phyloP scores from a whole-genome alignment of 2,888 invertebrate genomes.

The Chrysolina oricalcia region DNA sequence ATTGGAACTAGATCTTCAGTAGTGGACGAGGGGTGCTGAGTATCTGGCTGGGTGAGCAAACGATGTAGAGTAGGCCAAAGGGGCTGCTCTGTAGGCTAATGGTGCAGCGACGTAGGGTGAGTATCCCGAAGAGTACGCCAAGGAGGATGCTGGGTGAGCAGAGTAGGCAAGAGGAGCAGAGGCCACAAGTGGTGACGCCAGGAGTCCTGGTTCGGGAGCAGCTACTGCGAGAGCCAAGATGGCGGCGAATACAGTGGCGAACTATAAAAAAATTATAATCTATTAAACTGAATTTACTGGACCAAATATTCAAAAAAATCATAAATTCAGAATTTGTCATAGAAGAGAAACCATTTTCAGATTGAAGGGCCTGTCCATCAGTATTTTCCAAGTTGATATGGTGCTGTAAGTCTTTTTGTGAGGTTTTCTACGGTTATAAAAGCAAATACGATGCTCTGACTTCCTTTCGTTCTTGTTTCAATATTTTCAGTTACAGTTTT shows the following conservation, averaged over 20 bases:
- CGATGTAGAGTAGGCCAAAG: constrained; percentile 28
- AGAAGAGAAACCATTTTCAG: too few relatives aligned
- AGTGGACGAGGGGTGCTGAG: constrained; percentile 18
- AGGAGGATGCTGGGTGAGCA: constrained; percentile 34
- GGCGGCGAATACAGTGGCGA: constrained; percentile 45
- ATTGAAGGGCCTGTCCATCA: too few relatives aligned
- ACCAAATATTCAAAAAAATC: background rate
- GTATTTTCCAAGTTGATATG: too few relatives aligned
- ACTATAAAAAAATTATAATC: constrained; percentile 35
- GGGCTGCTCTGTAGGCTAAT: constrained; percentile 21
- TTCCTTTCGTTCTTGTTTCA: too few relatives aligned
- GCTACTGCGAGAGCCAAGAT: constrained; percentile 50
- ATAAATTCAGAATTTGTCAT: background rate
- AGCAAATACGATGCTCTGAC: too few relatives aligned
- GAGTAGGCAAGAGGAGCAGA: constrained; percentile 46
- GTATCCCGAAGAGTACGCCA: constrained; percentile 39
- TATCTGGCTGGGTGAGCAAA: constrained; percentile 36
- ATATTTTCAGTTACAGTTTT: too few relatives aligned
- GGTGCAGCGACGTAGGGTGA: constrained; percentile 32
- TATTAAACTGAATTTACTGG: background rate
- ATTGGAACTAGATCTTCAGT: background rate
- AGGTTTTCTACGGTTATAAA: too few relatives aligned
- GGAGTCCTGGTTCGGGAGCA: constrained; percentile 42
- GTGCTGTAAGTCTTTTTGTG: too few relatives aligned
- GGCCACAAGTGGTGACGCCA: constrained; percentile 9